Base-by-base conservation (phyloP, 1,140 invertebrate species). In the Lasioglossum baleicum region DNA sequence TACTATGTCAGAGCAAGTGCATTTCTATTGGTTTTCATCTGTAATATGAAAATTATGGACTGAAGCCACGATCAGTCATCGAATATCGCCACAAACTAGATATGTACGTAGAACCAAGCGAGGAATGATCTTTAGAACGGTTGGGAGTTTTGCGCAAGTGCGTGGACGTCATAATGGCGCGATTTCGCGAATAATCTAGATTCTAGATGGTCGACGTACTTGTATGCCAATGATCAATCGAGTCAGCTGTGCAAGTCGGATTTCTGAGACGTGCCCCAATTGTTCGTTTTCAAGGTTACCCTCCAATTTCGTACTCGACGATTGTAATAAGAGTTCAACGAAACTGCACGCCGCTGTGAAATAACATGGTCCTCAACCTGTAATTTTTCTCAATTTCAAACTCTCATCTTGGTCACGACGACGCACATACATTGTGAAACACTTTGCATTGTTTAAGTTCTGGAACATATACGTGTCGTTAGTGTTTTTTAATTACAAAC, bases 121-220 rank as follows among this genome's bases (percentile, higher is more conserved):
- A 35, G 26, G 51, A 80, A 58, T 31, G 85, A 87, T 82, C 76
- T 86, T 87, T 86, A 75, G 75, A 86, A 53, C 77, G 72, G 58
- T 22, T 22, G 44, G 42, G 22, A 77, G 68, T 64, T 85, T 87
- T 87, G 85, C 85, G 85, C 86, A 87, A 87, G 85, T 87, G 81
- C 83, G 84, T 75, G 65, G 75, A 82, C 83, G 83, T 85, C 67
- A 63, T 63, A 76, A 85, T 75, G 64, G 58, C 64, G 68, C 74
- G 66, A 63, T 65, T 81, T 71, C 72, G n/a, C 56, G 40, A 68
- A 42, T 26, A 26, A 26, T 26, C 42, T 22, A 48, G 61, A 79
- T 58, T 58, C 48, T 66, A 61, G 20, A 11, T 5, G 31, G 51
- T 35, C 40, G 22, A 48, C 44, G 44, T 48, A 48, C 44, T 48